Base-by-base conservation (phyloP, 1,140 invertebrate genomes). In the Monomorium pharaonis region DNA sequence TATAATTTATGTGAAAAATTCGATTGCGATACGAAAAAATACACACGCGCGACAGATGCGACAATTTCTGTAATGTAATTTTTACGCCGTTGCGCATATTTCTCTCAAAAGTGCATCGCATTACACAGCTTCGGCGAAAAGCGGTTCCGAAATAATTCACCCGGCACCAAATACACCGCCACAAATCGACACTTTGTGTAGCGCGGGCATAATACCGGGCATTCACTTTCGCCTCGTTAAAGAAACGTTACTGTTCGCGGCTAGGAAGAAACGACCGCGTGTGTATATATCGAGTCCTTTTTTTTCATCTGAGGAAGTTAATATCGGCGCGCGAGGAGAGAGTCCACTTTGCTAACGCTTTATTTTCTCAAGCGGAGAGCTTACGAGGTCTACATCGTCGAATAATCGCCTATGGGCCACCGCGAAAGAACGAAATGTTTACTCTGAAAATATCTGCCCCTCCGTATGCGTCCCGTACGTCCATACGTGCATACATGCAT, bases 401-500 rank as follows among this genome's bases (percentile, higher is more conserved):
- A 77, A 84, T 49, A 60, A 16, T 72, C 63, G 78, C 80, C 80
- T 84, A 84, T 85, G 72, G 86, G 2, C 51, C 60, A 42, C 54
- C 54, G 37, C 58, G 56, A 80, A 65, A 44, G 77, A 84, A 85
- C 70, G 47, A 58, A 83, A 67, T 74, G 80, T 88, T 88, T 88
- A 67, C 86, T 88, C 49, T 65, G 80, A 76, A 88, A 85, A 88
- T 88, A 88, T 85, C 86, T 58, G 56, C 27, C 42, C 37, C 60
- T 37, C 27, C 63, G 21, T 72, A 18, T 69, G 54, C 54, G 72
- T 65, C 12, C n/a, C 33, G 5, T 37, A 42, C 37, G 63, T 75
- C 6, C 14, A 9, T n/a, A 44, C 37, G 33, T 47, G 9, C 12
- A 24, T 60, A 51, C 44, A 6, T 21, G 62, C 14, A 5, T 47